Evolutionary conservation across 2,888 invertebrate species (phyloP), one percentile per base, ranked within the genome.

Genomic region (Branchipolynoe longqiensis): DNA sequence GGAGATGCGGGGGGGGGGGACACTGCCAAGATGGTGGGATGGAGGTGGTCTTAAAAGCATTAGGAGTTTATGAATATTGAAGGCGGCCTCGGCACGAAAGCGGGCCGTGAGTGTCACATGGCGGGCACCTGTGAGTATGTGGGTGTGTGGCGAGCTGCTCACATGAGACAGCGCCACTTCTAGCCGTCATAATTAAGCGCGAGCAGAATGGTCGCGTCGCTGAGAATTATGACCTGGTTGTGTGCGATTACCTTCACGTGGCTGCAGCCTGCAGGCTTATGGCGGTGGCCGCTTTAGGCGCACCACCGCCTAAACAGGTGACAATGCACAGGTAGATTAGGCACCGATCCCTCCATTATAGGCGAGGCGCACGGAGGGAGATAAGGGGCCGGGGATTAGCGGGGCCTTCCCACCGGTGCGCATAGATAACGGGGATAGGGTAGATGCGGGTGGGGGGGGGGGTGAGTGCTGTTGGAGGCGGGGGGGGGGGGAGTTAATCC

Each of bases 401-500:
- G 18, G 48, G 73, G 25, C 25, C 4, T 41, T 28, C 33, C 18
- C 31, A 33, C 22, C 54, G 14, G 8, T 41, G 31, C 33, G n/a
- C 78, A 41, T 78, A 78, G 78, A 78, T 78, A 78, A 78, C 78
- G 18, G 78, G 12, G 31, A n/a, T n/a, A n/a, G n/a, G n/a, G n/a
- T n/a, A n/a, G n/a, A n/a, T n/a, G n/a, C n/a, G n/a, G n/a, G n/a
- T n/a, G n/a, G n/a, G n/a, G n/a, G n/a, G n/a, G n/a, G n/a, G n/a
- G n/a, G n/a, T n/a, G n/a, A n/a, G n/a, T n/a, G n/a, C n/a, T n/a
- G n/a, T n/a, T n/a, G n/a, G n/a, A n/a, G n/a, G n/a, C n/a, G n/a
- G n/a, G n/a, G n/a, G n/a, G n/a, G n/a, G n/a, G n/a, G n/a, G 69
- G 28, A 28, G 38, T 73, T 73, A 73, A 73, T 73, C 73, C 73